Evolutionary conservation across 2,888 invertebrate species (phyloP).

Genomic region (Nymphalis c-album): DNA sequence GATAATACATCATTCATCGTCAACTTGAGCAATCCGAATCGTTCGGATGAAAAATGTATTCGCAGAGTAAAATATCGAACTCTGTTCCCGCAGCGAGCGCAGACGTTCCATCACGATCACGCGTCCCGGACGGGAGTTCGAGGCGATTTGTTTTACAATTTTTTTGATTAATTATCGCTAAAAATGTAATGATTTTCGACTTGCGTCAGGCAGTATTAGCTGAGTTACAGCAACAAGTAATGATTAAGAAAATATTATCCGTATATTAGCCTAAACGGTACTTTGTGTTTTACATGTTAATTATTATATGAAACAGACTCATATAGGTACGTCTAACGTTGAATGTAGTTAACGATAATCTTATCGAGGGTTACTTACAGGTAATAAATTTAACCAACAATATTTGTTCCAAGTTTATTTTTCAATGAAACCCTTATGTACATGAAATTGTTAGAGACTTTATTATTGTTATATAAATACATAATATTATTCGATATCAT

Average conservation of each 20-base stretch:
- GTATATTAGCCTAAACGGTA: no score
- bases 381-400: no score
- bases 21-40: background rate
- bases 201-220: background rate
- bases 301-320: no score
- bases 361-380: no score
- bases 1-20: slow-evolving; percentile 11
- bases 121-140: slow-evolving; percentile 8
- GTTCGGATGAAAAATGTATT: slow-evolving; percentile 23
- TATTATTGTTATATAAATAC: no score
- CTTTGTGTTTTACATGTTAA: no score
- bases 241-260: background rate
- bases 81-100: slow-evolving; percentile 8
- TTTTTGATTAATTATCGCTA: slow-evolving; percentile 21
- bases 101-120: slow-evolving; percentile 18
- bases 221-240: background rate
- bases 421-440: no score
- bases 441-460: no score
- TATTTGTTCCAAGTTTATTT: no score
- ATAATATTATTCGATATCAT: background rate
- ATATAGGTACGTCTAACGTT: no score
- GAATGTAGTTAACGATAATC: no score
- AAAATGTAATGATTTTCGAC: background rate
- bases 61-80: slow-evolving; percentile 20
- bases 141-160: slow-evolving; percentile 19